Conservation (phyloP, 2,113 vertebrate species). For the Thalassoma bifasciatum region DNA sequence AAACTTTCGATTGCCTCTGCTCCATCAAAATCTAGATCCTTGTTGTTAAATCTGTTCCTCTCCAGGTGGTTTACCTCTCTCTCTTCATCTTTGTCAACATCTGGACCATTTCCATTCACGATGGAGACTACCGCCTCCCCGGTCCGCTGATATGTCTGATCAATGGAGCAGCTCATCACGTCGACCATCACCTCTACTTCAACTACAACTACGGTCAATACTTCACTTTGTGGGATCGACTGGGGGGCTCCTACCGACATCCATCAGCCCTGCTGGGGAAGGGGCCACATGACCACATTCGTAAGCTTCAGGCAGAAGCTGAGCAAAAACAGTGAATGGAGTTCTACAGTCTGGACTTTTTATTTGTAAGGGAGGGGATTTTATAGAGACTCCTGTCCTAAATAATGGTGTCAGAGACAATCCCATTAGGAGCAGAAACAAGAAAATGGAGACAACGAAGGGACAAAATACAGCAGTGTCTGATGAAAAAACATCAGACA, state of each 20-base stretch:
- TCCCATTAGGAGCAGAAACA: neutral
- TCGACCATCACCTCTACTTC: conserved; percentile 93
- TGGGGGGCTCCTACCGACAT: conserved; percentile 90
- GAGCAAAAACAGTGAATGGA: conserved; percentile 3
- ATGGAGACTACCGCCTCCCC: conserved; percentile 90
- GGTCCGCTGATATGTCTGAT: conserved; percentile 81
- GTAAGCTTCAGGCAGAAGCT: conserved; percentile 72
- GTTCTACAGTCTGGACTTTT: neutral
- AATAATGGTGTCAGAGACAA: neutral
- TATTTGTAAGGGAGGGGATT: neutral
- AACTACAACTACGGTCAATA: conserved; percentile 97
- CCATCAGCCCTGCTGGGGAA: conserved; percentile 87
- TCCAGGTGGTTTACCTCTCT: conserved; percentile 83
- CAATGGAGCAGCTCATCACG: conserved; percentile 93
- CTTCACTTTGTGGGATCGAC: conserved; percentile 94
- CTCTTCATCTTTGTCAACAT: conserved; percentile 94
- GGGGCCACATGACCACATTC: conserved; percentile 84
- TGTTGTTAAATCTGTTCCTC: neutral
- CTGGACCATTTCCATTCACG: conserved; percentile 96
- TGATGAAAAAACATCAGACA: too few species aligned
- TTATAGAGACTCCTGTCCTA: neutral
- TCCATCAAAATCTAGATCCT: too few species aligned
- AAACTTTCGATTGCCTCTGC: too few species aligned
- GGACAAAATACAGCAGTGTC: too few species aligned
- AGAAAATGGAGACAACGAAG: neutral